Base-by-base conservation (phyloP, 1,140 invertebrate species). In the Nylanderia fulva region DNA sequence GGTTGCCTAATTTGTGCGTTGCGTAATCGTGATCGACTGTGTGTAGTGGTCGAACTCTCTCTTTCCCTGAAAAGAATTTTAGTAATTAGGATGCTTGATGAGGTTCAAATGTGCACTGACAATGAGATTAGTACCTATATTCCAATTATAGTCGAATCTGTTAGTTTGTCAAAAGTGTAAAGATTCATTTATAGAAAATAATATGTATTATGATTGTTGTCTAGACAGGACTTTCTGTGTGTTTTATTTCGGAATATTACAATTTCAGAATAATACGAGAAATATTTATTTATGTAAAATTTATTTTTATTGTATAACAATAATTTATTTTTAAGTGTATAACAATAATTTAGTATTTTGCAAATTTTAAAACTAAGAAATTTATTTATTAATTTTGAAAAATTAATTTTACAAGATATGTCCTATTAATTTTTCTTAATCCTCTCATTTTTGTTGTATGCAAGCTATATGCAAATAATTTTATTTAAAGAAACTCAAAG, bases 51-150 rank as follows among this genome's bases (percentile, higher is more conserved):
- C 86, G 85, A 86, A 90, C 92, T 92, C 91, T 91, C 90, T 91
- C 90, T 89, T 42, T 87, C 33, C 93, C 94, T 94, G 94, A 93
- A 94, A 95, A 95, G 64, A 92, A 94, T 90, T 85, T 54, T 58
- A 71, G 11, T 39, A 39, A 90, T 90, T 90, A 89, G 84, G 56
- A 68, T 75, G 85, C 11, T 45, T 52, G 61, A 87, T 45, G n/a
- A 58, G 45, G 52, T 72, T 45, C 36, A 45, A 56, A 45, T 45
- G n/a, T n/a, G 66, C 52, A 33, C 39, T 33, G 74, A 9, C 71
- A 74, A 27, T 63, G 66, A 60, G 52, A 71, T 82, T 71, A 82
- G 8, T 82, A 82, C 66, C 66, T 82, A 82, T 60, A 29, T 39
- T 71, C 36, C 77, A 58, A 45, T 82, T 71, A 60, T 60, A 63